Evolutionary conservation across 2,888 invertebrate species (phyloP).

Genomic region (Limulus polyphemus): DNA sequence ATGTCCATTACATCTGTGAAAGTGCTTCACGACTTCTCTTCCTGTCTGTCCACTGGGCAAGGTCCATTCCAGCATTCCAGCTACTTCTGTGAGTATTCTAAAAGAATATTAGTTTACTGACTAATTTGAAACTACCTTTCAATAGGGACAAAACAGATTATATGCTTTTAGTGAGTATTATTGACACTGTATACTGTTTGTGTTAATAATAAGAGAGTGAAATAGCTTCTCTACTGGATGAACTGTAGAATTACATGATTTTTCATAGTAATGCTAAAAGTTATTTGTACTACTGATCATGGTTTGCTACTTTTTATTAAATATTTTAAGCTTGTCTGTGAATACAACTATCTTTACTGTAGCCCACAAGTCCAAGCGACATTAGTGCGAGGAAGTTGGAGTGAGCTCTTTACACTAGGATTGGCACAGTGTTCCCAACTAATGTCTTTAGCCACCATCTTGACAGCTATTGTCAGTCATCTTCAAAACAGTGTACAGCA

Average conservation of each 20-base stretch:
- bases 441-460: slow-evolving; percentile 62
- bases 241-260: too few relatives aligned
- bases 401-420: slow-evolving; percentile 79
- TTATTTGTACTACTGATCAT: neutral
- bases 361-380: slow-evolving; percentile 71
- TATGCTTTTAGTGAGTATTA: too few relatives aligned
- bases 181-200: too few relatives aligned
- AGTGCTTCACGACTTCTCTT: slow-evolving; percentile 83
- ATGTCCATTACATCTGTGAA: slow-evolving; percentile 89
- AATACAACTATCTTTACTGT: slow-evolving; percentile 30
- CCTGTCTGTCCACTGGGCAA: slow-evolving; percentile 77
- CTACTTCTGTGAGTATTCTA: slow-evolving; percentile 51
- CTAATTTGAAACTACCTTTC: too few relatives aligned
- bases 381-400: slow-evolving; percentile 77
- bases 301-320: slow-evolving; percentile 1
- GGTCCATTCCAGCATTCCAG: slow-evolving; percentile 68
- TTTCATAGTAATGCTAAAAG: too few relatives aligned
- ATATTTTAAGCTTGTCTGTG: slow-evolving; percentile 9
- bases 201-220: too few relatives aligned
- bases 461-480: slow-evolving; percentile 68
- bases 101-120: too few relatives aligned
- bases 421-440: slow-evolving; percentile 71
- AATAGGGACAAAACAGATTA: too few relatives aligned
- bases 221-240: too few relatives aligned
- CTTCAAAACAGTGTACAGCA: slow-evolving; percentile 59